phyloP scores from a whole-genome alignment of 2,888 invertebrate species.

The Hyposoter dolosus region DNA sequence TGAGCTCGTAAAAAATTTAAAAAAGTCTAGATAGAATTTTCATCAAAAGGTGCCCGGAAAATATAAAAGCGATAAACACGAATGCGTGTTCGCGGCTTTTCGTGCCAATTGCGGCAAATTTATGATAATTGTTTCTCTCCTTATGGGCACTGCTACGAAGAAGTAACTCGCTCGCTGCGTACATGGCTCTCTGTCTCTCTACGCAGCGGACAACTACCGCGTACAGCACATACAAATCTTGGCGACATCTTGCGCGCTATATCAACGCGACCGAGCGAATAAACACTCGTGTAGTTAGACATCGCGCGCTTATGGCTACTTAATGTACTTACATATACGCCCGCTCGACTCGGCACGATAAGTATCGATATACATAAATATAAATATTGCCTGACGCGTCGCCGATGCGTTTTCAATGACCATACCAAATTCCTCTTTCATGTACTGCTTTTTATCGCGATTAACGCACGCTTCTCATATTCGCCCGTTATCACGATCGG shows the following conservation, averaged over 20 bases:
- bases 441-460: neutral
- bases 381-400: slow-evolving; percentile 40
- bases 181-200: neutral
- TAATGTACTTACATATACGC: slow-evolving; percentile 39
- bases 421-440: slow-evolving; percentile 20
- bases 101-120: slow-evolving; percentile 79
- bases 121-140: slow-evolving; percentile 79
- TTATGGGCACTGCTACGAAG: slow-evolving; percentile 66
- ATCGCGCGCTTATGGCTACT: slow-evolving; percentile 40
- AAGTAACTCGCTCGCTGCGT: slow-evolving; percentile 66
- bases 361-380: slow-evolving; percentile 23
- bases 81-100: slow-evolving; percentile 56
- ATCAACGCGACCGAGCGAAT: slow-evolving; percentile 43
- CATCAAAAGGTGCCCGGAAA: slow-evolving; percentile 1
- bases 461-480: neutral
- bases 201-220: no score
- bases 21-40: neutral
- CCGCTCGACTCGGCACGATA: slow-evolving; percentile 27
- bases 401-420: slow-evolving; percentile 55
- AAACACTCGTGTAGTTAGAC: slow-evolving; percentile 37
- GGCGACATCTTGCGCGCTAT: slow-evolving; percentile 43
- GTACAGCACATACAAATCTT: slow-evolving; percentile 38
- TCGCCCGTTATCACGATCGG: slow-evolving; percentile 3
- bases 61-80: slow-evolving; percentile 21
- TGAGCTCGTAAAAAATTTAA: neutral